phyloP scores from a whole-genome alignment of 2,888 invertebrate species.

The Epinotia brunnichana region DNA sequence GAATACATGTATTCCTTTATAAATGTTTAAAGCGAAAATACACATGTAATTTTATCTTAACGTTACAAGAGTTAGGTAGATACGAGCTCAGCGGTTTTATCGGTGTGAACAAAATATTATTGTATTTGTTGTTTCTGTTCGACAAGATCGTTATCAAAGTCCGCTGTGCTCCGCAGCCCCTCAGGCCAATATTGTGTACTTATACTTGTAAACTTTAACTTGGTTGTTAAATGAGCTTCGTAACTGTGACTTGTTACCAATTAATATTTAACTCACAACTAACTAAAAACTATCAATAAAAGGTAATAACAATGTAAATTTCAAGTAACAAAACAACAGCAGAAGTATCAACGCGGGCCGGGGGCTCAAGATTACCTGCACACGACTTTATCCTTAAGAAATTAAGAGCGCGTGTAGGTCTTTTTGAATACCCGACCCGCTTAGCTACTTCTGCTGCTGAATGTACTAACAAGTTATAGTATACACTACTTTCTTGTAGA shows the following conservation, averaged over 20 bases:
- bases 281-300: neutral
- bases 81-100: slow-evolving; percentile 7
- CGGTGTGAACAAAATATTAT: neutral
- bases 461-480: no score
- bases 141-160: slow-evolving; percentile 19
- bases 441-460: no score
- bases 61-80: neutral
- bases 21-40: neutral
- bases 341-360: no score
- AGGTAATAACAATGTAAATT: neutral
- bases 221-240: neutral
- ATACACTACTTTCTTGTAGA: no score
- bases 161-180: neutral
- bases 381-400: no score
- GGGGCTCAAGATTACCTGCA: no score
- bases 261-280: neutral
- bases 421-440: no score
- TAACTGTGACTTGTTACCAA: neutral
- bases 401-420: no score
- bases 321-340: neutral
- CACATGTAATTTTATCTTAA: neutral
- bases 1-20: no score
- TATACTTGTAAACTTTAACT: slow-evolving; percentile 13
- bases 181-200: slow-evolving; percentile 17
- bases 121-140: slow-evolving; percentile 9